Evolutionary conservation across 2,113 vertebrate genomes (phyloP).

Genomic region (Electrona antarctica): DNA sequence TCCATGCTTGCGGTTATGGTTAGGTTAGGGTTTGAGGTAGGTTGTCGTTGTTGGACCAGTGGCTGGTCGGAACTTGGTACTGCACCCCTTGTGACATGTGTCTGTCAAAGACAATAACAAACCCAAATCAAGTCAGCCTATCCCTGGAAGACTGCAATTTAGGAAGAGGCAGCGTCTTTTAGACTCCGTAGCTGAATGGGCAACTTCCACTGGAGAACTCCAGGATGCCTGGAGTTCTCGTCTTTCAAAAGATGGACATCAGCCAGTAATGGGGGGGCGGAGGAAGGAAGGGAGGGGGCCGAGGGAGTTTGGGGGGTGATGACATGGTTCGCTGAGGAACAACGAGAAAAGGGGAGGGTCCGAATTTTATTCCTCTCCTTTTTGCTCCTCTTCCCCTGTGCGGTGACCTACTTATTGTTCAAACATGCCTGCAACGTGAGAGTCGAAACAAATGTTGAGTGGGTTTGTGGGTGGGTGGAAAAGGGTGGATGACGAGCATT

Average conservation of each 20-base stretch:
- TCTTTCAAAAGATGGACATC: conserved; percentile 34
- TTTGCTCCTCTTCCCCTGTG: conserved; percentile 53
- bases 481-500: conserved; percentile 41
- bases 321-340: conserved; percentile 43
- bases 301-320: conserved; percentile 29
- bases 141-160: not conserved
- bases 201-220: conserved; percentile 8
- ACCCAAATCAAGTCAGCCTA: not conserved
- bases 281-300: conserved; percentile 41
- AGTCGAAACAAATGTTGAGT: conserved; percentile 52
- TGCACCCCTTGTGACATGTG: not conserved
- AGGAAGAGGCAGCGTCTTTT: not conserved
- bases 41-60: too few relatives aligned
- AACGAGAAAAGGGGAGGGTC: conserved; percentile 58
- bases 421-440: conserved; percentile 60
- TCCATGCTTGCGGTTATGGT: too few relatives aligned
- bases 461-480: conserved; percentile 49
- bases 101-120: not conserved
- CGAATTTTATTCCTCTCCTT: conserved; percentile 49
- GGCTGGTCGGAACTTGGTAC: too few relatives aligned
- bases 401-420: conserved; percentile 74
- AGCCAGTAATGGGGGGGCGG: conserved; percentile 11
- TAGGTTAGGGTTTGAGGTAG: too few relatives aligned
- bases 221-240: conserved; percentile 28
- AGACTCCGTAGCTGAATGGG: conserved; percentile 28